phyloP scores from a whole-genome alignment of 2,113 vertebrate species.

The Myotis davidii region DNA sequence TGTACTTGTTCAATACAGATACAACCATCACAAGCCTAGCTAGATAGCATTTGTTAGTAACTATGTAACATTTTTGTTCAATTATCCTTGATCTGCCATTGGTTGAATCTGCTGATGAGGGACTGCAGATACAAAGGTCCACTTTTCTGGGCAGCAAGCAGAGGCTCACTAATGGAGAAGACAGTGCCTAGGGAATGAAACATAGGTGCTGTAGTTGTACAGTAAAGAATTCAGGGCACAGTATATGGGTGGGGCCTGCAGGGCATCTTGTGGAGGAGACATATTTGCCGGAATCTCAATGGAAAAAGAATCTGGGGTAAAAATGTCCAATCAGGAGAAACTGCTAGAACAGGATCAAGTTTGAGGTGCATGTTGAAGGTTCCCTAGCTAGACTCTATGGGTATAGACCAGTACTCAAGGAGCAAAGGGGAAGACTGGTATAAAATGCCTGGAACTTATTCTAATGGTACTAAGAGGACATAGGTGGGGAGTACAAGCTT shows the following conservation, averaged over 20 bases:
- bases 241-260: fast-evolving
- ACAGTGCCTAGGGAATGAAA: neutral
- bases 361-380: neutral
- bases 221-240: neutral
- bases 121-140: neutral
- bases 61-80: neutral
- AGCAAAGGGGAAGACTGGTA: neutral
- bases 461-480: neutral
- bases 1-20: neutral
- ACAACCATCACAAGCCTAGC: neutral
- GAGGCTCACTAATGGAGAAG: neutral
- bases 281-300: neutral
- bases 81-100: too few species aligned
- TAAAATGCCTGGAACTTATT: neutral
- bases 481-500: neutral
- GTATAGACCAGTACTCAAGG: too few species aligned
- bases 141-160: neutral
- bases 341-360: neutral
- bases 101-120: neutral
- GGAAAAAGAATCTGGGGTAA: neutral
- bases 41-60: neutral
- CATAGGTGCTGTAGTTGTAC: neutral
- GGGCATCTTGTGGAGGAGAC: neutral
- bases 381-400: neutral
- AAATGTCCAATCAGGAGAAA: neutral